Conservation (phyloP, 2,888 invertebrate genomes). For the Philaethria dido region DNA sequence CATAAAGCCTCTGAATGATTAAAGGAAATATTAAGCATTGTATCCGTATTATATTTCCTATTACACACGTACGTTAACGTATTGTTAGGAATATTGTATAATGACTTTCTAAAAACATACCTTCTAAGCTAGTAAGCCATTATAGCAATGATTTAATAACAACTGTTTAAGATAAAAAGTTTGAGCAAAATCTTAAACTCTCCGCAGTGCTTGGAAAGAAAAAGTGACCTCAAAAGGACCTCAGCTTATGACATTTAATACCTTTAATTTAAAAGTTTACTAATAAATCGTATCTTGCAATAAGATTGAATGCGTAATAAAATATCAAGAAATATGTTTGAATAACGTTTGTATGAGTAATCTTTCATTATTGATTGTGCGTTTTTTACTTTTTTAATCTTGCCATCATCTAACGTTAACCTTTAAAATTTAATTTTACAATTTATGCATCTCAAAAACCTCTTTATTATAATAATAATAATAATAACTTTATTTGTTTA, state of each 20-base stretch:
- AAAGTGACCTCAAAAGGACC: conserved; percentile 9
- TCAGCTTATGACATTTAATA: conserved; percentile 5
- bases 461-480: too few species aligned
- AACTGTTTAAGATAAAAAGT: not conserved
- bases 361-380: too few species aligned
- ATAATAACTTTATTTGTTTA: too few species aligned
- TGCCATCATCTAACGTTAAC: too few species aligned
- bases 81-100: not conserved
- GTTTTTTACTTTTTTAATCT: too few species aligned
- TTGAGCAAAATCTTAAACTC: not conserved
- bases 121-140: not conserved
- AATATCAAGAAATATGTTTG: too few species aligned
- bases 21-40: conserved; percentile 10
- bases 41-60: conserved; percentile 22
- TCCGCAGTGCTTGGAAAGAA: not conserved
- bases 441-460: too few species aligned
- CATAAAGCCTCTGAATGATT: conserved; percentile 9
- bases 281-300: not conserved
- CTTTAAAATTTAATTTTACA: too few species aligned
- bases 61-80: not conserved
- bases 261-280: not conserved
- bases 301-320: not conserved
- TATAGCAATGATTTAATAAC: not conserved
- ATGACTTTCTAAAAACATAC: not conserved
- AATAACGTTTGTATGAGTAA: too few species aligned